A percentile compares a stretch with the other conserved stretches of the same genome.
phyloP scores from a whole-genome alignment of 2,797 vertebrate species.

The Anguilla pacifica region DNA sequence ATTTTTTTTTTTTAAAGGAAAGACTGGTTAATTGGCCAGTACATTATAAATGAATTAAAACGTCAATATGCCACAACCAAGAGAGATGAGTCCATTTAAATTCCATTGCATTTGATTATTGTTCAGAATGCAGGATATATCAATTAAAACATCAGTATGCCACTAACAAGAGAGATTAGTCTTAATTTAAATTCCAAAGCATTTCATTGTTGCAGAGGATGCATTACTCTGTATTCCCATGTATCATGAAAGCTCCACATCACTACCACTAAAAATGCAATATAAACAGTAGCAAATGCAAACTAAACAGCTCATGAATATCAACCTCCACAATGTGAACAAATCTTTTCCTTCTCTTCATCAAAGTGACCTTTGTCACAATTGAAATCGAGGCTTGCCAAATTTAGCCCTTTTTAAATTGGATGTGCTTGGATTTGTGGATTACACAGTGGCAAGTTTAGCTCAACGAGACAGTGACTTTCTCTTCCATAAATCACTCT shows the following conservation, averaged over 20 bases:
- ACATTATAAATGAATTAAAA: not conserved
- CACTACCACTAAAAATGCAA: not conserved
- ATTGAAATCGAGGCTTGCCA: not conserved
- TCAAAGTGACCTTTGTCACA: not conserved
- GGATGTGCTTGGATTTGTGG: slow-evolving; percentile 11
- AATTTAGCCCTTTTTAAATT: not conserved
- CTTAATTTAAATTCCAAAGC: not conserved
- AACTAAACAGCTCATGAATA: not conserved
- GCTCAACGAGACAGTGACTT: not conserved
- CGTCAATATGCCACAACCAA: not conserved
- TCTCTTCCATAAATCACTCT: not conserved
- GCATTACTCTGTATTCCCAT: not conserved
- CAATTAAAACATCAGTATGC: not conserved
- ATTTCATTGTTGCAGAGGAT: not conserved
- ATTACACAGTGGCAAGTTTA: not conserved
- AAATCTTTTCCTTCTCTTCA: not conserved
- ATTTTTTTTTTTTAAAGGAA: too few relatives aligned
- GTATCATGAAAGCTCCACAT: not conserved
- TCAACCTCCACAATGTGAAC: not conserved
- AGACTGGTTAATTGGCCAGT: not conserved
- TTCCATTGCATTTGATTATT: not conserved
- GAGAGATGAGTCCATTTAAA: not conserved
- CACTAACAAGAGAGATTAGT: not conserved
- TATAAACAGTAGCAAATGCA: not conserved
- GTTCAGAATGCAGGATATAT: not conserved